phyloP scores from a whole-genome alignment of 2,888 invertebrate genomes.

The Diadegma fenestrale region DNA sequence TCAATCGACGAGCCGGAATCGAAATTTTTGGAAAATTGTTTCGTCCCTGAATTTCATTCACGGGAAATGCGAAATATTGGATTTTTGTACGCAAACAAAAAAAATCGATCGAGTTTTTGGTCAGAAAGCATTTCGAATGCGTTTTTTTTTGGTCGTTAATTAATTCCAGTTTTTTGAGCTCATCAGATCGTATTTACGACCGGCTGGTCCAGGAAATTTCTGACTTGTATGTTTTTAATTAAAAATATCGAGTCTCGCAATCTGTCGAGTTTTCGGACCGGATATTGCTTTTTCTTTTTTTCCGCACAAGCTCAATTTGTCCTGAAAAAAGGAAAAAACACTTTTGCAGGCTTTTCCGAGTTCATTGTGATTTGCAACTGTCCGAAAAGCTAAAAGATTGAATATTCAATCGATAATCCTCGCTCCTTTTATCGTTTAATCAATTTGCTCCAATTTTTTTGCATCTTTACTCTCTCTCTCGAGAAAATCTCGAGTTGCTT shows the following conservation, averaged over 20 bases:
- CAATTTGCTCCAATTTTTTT: background rate
- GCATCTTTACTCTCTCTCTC: background rate
- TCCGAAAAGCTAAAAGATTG: background rate
- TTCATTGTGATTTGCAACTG: background rate
- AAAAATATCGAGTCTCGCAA: background rate
- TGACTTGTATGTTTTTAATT: background rate
- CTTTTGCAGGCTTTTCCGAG: background rate
- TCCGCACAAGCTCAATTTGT: background rate
- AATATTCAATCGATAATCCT: background rate
- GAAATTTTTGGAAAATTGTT: no score
- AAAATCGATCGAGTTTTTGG: no score
- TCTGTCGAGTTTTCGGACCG: constrained; percentile 22
- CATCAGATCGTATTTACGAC: background rate
- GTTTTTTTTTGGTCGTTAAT: background rate
- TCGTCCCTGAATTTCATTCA: no score
- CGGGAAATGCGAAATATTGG: no score
- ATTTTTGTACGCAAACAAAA: no score
- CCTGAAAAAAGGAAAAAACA: background rate
- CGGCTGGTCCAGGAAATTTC: background rate
- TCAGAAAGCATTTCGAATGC: no score
- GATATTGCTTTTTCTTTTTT: constrained; percentile 50
- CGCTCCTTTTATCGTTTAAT: background rate
- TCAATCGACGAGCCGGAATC: no score
- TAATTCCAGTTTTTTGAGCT: background rate
- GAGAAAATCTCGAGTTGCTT: background rate